These are phyloP conservation scores for Heterodera schachtii DNA, from an alignment of 1,140 invertebrate genomes.

Conservation along the genomic window DNA sequence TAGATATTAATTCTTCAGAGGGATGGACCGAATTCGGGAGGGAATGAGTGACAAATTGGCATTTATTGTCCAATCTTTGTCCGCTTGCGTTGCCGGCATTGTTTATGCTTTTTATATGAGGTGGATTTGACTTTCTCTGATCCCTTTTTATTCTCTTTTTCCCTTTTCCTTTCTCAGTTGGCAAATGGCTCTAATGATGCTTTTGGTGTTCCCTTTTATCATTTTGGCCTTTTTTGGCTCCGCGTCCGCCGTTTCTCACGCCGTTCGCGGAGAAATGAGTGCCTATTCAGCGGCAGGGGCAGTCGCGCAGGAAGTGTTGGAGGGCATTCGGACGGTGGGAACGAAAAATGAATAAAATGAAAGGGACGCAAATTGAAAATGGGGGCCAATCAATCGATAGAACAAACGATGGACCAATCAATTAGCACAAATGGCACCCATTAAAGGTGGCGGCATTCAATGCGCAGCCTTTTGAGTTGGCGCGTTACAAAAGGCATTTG, in stretches of 20 bases:
- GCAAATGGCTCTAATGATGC: constrained; percentile 55
- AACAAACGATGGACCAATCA: constrained; percentile 69
- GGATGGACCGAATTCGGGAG: constrained; percentile 83
- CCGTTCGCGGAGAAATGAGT: constrained; percentile 75
- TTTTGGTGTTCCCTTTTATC: constrained; percentile 55
- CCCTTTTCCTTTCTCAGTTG: constrained; percentile 40
- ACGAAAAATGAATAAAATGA: too few relatives aligned
- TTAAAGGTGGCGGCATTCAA: constrained; percentile 79
- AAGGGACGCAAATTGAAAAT: too few relatives aligned
- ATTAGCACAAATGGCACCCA: constrained; percentile 69
- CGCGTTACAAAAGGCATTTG: constrained; percentile 70
- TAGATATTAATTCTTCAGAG: constrained; percentile 70
- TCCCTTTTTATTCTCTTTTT: not conserved
- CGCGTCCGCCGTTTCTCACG: constrained; percentile 41
- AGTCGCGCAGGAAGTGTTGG: constrained; percentile 80
- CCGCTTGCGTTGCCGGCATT: constrained; percentile 48
- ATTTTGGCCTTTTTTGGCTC: constrained; percentile 53
- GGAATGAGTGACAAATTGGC: constrained; percentile 85
- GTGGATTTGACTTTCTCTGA: not conserved
- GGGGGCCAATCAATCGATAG: too few relatives aligned
- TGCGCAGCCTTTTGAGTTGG: constrained; percentile 75
- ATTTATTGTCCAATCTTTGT: constrained; percentile 73
- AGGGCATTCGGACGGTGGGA: constrained; percentile 78
- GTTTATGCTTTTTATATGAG: constrained; percentile 48
- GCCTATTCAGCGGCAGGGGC: constrained; percentile 78